These are phyloP conservation scores for Limnephilus marmoratus DNA, from an alignment of 2,888 invertebrate genomes.

Conservation along the genomic window DNA sequence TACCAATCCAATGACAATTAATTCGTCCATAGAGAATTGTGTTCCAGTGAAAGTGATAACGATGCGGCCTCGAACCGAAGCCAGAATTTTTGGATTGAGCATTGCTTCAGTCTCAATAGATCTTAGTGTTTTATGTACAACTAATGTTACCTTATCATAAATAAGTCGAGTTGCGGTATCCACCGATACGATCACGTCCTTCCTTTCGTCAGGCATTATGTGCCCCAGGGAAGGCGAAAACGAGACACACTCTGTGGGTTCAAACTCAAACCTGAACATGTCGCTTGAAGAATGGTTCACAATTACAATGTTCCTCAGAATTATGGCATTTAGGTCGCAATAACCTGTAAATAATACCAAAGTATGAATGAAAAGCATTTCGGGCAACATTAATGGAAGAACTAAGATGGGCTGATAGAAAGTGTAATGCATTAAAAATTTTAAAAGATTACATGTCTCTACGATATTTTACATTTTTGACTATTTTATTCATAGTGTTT, in stretches of 20 bases:
- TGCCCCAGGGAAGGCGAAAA: slow-evolving; percentile 36
- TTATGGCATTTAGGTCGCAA: background rate
- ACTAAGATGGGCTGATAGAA: background rate
- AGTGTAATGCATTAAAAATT: background rate
- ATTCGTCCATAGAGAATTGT: no score
- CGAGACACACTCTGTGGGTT: background rate
- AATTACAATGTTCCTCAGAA: slow-evolving; percentile 33
- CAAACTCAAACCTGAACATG: slow-evolving; percentile 42
- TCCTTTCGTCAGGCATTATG: slow-evolving; percentile 44
- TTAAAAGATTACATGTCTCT: background rate
- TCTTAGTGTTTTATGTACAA: background rate
- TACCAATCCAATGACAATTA: no score
- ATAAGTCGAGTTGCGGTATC: background rate
- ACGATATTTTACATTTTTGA: no score
- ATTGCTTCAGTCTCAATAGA: background rate
- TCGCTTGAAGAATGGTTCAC: slow-evolving; percentile 26
- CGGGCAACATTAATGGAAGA: no score
- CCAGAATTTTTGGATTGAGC: background rate
- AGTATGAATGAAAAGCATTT: background rate
- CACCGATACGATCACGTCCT: slow-evolving; percentile 20
- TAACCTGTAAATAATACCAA: slow-evolving; percentile 8
- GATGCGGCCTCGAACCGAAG: no score
- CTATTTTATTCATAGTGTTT: no score
- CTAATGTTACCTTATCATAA: slow-evolving; percentile 29
- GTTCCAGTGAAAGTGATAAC: background rate